Evolutionary conservation across 2,113 vertebrate genomes (phyloP).

Genomic region (Passer montanus): DNA sequence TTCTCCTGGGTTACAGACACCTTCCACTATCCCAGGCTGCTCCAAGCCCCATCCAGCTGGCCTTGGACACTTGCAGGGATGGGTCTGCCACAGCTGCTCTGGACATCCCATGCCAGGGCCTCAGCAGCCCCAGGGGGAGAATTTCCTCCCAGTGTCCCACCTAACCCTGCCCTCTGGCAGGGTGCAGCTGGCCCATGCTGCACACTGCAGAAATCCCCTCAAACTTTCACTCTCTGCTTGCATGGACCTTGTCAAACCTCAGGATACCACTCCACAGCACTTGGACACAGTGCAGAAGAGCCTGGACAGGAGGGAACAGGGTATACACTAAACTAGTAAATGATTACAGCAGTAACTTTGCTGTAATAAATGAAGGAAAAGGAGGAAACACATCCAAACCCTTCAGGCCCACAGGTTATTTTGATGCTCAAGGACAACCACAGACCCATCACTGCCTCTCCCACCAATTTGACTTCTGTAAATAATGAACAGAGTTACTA

Average conservation of each 20-base stretch:
- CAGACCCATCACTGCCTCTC: neutral
- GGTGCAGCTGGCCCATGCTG: neutral
- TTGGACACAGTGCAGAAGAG: neutral
- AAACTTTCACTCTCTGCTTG: neutral
- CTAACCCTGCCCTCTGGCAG: neutral
- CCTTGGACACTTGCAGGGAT: neutral
- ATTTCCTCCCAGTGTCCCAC: neutral
- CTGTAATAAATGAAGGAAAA: neutral
- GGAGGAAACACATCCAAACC: neutral
- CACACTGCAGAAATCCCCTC: neutral
- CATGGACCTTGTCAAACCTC: neutral
- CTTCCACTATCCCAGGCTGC: neutral
- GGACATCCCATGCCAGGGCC: neutral
- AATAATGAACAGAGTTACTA: neutral
- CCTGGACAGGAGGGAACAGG: neutral
- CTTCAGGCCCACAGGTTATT: neutral
- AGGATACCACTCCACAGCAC: neutral
- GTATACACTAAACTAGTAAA: rapidly evolving
- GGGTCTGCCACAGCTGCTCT: neutral
- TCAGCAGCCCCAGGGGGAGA: too few species aligned
- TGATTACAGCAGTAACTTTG: neutral
- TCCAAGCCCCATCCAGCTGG: neutral
- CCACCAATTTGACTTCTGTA: rapidly evolving
- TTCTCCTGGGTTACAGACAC: neutral
- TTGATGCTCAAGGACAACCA: neutral